A percentile compares a stretch with the other conserved stretches of the same genome.
Evolutionary conservation across 2,888 invertebrate genomes (phyloP).

Genomic region (Philhelius pedissequus): DNA sequence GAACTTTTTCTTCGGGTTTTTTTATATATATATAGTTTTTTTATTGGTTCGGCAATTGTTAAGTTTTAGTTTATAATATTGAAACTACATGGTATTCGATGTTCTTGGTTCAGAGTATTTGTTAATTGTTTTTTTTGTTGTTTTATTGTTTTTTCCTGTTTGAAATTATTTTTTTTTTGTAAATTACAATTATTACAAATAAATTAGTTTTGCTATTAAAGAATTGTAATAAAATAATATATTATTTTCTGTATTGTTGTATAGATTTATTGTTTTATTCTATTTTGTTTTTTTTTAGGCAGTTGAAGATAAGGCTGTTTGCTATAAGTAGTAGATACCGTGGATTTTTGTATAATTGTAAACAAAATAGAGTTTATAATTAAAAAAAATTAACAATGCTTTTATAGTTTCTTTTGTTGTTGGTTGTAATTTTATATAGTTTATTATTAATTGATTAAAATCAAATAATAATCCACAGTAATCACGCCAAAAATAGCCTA

Average conservation of each 20-base stretch:
- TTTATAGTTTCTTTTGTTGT: background rate
- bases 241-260: conserved; percentile 36
- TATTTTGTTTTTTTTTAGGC: conserved; percentile 43
- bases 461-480: too few species aligned
- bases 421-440: background rate
- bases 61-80: conserved; percentile 60
- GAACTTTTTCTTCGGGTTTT: conserved; percentile 41
- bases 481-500: conserved; percentile 14
- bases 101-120: conserved; percentile 65
- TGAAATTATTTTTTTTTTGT: conserved; percentile 50
- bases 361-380: background rate
- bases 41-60: conserved; percentile 70
- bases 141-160: conserved; percentile 40
- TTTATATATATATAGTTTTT: background rate
- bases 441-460: background rate
- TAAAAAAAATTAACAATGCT: too few species aligned
- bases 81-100: conserved; percentile 66
- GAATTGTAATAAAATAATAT: conserved; percentile 35
- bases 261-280: conserved; percentile 38
- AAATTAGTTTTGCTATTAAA: conserved; percentile 27
- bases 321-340: background rate
- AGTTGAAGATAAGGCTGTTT: conserved; percentile 41
- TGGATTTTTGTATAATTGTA: background rate
- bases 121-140: conserved; percentile 47
- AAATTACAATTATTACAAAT: conserved; percentile 36